A percentile compares a stretch with the other conserved stretches of the same genome.
These are phyloP conservation scores for Onychomys leucogaster DNA, from an alignment of 2,797 vertebrate genomes.

Conservation along the genomic window DNA sequence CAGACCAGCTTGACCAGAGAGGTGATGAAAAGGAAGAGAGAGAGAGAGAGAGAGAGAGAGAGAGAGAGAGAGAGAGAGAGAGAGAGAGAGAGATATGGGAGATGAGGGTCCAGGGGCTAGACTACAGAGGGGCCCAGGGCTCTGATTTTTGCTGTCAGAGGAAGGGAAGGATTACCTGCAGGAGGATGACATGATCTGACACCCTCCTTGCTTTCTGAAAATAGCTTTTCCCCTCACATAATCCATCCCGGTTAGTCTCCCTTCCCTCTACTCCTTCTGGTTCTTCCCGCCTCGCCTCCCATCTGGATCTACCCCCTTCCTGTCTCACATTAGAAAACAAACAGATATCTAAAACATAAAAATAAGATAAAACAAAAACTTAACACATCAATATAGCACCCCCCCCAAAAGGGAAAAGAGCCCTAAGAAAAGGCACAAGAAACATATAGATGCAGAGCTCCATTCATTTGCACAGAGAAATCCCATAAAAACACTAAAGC, in stretches of 20 bases:
- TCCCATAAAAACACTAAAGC: not conserved
- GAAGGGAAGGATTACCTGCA: not conserved
- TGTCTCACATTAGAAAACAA: not conserved
- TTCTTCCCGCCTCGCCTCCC: not conserved
- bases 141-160: not conserved
- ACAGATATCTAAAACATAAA: not conserved
- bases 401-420: not conserved
- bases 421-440: not conserved
- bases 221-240: too few species aligned
- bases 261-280: too few species aligned
- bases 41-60: too few species aligned
- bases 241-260: too few species aligned
- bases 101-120: too few species aligned
- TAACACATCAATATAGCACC: not conserved
- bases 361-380: not conserved
- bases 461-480: not conserved
- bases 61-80: too few species aligned
- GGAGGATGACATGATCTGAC: not conserved
- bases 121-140: not conserved
- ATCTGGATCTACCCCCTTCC: not conserved
- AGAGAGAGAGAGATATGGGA: too few species aligned
- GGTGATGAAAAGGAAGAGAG: too few species aligned
- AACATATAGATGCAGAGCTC: not conserved
- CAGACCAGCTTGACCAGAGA: not conserved
- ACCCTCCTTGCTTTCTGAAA: too few species aligned